Conservation (phyloP, 2,888 invertebrate genomes). For the Cyclophora albipunctata region DNA sequence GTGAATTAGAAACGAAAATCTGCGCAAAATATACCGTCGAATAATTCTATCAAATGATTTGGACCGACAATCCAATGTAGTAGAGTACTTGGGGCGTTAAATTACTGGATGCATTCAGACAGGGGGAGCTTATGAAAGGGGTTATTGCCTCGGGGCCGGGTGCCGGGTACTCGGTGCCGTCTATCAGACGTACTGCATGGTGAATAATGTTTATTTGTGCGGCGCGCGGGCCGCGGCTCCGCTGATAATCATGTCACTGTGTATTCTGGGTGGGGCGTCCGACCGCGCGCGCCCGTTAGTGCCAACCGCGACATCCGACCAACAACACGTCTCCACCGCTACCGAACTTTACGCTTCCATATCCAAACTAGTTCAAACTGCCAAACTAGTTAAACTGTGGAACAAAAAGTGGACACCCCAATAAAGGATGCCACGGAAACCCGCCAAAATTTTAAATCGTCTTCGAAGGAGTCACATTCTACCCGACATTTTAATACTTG, state of each 20-base stretch:
- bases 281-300: slow-evolving; percentile 43
- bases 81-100: slow-evolving; percentile 61
- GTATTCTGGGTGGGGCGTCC: slow-evolving; percentile 58
- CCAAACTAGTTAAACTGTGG: not conserved
- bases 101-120: slow-evolving; percentile 61
- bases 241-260: slow-evolving; percentile 60
- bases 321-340: slow-evolving; percentile 31
- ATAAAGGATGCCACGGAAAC: slow-evolving; percentile 62
- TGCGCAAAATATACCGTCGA: slow-evolving; percentile 11
- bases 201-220: slow-evolving; percentile 73
- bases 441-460: slow-evolving; percentile 59
- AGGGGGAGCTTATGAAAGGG: slow-evolving; percentile 65
- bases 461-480: slow-evolving; percentile 54
- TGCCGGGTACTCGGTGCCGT: slow-evolving; percentile 23
- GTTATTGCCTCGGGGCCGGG: slow-evolving; percentile 59
- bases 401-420: not conserved
- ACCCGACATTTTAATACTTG: slow-evolving; percentile 63
- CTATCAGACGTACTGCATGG: slow-evolving; percentile 55
- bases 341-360: not conserved
- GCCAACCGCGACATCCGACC: slow-evolving; percentile 43
- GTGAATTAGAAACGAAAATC: slow-evolving; percentile 19
- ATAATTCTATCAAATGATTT: slow-evolving; percentile 13
- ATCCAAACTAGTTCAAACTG: slow-evolving; percentile 6
- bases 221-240: slow-evolving; percentile 46
- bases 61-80: slow-evolving; percentile 41